Evolutionary conservation across 2,113 vertebrate species (phyloP).

Genomic region (Scolopax mira): DNA sequence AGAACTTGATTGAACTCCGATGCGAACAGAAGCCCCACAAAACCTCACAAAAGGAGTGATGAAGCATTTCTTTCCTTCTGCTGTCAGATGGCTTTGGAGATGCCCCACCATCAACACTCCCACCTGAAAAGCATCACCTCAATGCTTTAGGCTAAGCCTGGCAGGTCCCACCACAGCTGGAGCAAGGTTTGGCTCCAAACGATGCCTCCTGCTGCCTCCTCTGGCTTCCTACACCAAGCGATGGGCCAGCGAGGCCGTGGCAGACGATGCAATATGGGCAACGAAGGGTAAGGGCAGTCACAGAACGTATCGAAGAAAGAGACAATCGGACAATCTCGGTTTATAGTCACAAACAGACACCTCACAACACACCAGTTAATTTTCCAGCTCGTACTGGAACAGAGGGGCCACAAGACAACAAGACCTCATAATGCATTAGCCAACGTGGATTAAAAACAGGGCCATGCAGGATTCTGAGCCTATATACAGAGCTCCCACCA

Average conservation of each 20-base stretch:
- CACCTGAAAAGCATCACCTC: neutral
- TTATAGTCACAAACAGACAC: slow-evolving; percentile 19
- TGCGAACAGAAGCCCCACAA: neutral
- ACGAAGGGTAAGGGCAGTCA: neutral
- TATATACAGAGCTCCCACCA: neutral
- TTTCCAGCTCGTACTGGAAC: neutral
- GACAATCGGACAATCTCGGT: neutral
- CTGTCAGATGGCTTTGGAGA: neutral
- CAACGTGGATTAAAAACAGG: neutral
- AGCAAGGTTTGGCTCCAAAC: neutral
- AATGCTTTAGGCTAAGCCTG: neutral
- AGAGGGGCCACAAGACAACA: neutral
- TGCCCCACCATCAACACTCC: neutral
- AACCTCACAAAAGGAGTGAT: neutral
- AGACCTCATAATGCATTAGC: neutral
- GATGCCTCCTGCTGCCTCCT: neutral
- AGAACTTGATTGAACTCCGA: neutral
- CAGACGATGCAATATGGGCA: accelerated
- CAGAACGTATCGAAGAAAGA: neutral
- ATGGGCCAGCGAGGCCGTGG: neutral
- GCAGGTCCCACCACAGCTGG: neutral
- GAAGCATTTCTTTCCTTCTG: neutral
- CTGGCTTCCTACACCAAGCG: neutral
- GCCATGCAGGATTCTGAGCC: slow-evolving; percentile 17
- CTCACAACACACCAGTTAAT: slow-evolving; percentile 9